A percentile compares a stretch with the other conserved stretches of the same genome.
Evolutionary conservation across 1,140 invertebrate genomes (phyloP).

Genomic region (Heterodera schachtii): DNA sequence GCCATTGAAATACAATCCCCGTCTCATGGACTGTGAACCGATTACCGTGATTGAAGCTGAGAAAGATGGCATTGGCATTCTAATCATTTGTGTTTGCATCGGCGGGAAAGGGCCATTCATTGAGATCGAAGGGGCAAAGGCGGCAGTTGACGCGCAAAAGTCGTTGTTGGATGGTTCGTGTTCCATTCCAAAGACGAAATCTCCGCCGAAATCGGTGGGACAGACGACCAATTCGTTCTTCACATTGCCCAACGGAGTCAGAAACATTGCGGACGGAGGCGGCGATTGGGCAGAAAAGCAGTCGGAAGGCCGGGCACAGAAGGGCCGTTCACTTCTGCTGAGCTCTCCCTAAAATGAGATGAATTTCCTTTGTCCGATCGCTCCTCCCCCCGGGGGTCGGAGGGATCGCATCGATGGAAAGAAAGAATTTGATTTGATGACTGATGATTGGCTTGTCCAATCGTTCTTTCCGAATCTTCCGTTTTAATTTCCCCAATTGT

Average conservation of each 20-base stretch:
- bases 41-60: background rate
- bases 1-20: background rate
- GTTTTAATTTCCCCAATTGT: background rate
- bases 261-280: background rate
- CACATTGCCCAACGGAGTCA: constrained; percentile 3
- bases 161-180: background rate
- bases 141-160: background rate
- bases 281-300: background rate
- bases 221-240: background rate
- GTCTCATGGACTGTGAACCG: background rate
- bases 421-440: background rate
- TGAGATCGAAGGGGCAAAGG: background rate
- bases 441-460: background rate
- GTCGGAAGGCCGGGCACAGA: background rate
- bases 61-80: background rate
- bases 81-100: background rate
- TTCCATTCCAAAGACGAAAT: background rate
- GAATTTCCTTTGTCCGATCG: background rate
- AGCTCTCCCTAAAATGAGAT: background rate
- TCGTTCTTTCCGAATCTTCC: background rate
- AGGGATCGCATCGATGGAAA: background rate
- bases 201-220: background rate
- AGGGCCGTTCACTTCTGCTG: background rate
- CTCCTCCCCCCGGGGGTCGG: too few relatives aligned
- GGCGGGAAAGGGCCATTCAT: background rate